A percentile compares a stretch with the other conserved stretches of the same genome.
phyloP scores from a whole-genome alignment of 2,113 vertebrate species.

The Vidua macroura region DNA sequence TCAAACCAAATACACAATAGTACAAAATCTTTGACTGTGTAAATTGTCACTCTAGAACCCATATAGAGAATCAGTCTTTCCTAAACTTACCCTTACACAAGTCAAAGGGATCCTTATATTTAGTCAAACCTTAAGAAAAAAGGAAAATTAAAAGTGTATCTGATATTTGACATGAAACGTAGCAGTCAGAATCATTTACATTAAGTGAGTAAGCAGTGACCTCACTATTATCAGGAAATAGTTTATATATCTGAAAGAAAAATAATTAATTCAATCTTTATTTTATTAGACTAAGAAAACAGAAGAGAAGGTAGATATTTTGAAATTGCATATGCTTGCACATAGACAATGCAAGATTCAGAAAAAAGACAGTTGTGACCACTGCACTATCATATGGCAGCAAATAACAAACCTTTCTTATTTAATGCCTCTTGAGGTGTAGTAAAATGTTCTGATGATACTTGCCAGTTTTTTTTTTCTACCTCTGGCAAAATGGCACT shows the following conservation, averaged over 20 bases:
- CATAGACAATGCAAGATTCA: background rate
- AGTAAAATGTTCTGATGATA: background rate
- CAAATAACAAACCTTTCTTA: background rate
- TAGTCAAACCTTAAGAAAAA: background rate
- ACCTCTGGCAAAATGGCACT: background rate
- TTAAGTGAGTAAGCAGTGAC: background rate
- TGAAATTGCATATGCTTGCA: background rate
- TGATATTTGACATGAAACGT: background rate
- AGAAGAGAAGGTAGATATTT: background rate
- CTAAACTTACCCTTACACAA: background rate
- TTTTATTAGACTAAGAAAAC: background rate
- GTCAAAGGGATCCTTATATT: background rate
- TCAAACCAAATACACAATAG: background rate
- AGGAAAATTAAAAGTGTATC: accelerated
- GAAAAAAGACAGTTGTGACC: background rate
- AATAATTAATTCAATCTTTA: background rate
- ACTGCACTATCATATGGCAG: background rate
- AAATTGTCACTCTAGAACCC: background rate
- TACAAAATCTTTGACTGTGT: background rate
- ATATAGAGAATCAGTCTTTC: background rate
- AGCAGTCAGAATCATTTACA: background rate
- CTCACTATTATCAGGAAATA: background rate
- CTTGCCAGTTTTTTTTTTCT: background rate
- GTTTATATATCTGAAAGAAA: background rate
- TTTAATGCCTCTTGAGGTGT: background rate